Evolutionary conservation across 2,797 vertebrate genomes (phyloP).

Genomic region (Alcedo atthis): DNA sequence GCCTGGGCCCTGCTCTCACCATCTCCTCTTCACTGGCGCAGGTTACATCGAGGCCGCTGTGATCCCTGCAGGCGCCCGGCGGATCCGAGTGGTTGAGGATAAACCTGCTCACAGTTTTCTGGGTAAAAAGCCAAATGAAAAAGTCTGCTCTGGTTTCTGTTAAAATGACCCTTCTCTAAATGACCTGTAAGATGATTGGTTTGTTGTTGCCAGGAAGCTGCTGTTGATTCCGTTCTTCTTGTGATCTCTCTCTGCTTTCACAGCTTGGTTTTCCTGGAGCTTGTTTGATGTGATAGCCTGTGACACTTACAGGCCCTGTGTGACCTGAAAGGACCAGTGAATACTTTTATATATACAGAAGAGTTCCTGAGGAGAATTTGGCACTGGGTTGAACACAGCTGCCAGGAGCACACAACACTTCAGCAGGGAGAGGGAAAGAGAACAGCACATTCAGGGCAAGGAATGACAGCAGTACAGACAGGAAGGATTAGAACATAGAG

Average conservation of each 20-base stretch:
- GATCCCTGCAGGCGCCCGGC: slow-evolving; percentile 92
- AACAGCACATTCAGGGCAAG: neutral
- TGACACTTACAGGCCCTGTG: neutral
- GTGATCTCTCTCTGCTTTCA: neutral
- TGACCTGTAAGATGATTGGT: neutral
- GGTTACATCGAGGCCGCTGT: slow-evolving; percentile 96
- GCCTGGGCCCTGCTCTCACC: neutral
- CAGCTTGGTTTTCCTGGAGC: neutral
- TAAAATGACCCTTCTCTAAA: neutral
- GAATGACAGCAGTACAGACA: neutral
- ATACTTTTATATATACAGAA: neutral
- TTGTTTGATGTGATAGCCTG: neutral
- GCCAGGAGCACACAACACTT: neutral
- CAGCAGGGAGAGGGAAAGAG: neutral
- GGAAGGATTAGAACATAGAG: neutral
- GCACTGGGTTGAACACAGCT: neutral
- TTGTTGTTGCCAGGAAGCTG: neutral
- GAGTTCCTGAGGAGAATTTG: slow-evolving; percentile 10
- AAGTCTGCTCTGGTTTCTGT: neutral
- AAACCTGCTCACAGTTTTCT: slow-evolving; percentile 97
- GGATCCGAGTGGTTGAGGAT: slow-evolving; percentile 95
- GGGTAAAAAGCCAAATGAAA: slow-evolving; percentile 80
- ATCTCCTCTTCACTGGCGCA: slow-evolving; percentile 62
- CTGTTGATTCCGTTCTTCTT: neutral
- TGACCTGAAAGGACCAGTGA: neutral